Base-by-base conservation (phyloP, 2,888 invertebrate genomes). In the Catocala nupta region DNA sequence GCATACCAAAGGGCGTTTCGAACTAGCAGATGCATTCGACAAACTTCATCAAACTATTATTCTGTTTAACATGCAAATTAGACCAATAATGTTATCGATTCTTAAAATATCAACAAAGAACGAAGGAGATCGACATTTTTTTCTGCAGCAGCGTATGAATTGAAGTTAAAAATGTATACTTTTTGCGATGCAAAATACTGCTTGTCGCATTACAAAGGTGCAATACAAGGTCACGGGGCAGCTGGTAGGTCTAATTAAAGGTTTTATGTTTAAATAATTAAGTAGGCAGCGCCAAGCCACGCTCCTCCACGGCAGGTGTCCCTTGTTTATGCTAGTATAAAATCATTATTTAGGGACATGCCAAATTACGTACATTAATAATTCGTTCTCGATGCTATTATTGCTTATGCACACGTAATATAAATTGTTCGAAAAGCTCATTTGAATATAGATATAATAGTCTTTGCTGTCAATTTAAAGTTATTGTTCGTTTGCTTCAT, bases 211-310 rank as follows among this genome's bases (percentile, higher is more conserved):
- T 84, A 90, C 89, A 91, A 93, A 94, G 93, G 93, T 94, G 93
- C 89, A 85, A 68, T 81, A 78, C 93, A 92, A 93, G 93, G 93
- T 83, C 90, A 82, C 61, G 43, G 61, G 85, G 86, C 93, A 94
- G 92, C 89, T 93, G 93, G 66, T 71, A 55, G 59, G 79, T 88
- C 90, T 93, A 93, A 94, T 93, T 94, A 94, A 92, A 92, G 89
- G 91, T 90, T 93, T 93, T 92, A 92, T 90, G 89, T 87, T 90
- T 89, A 92, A 93, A 94, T 93, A 93, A 94, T 94, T 94, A 92
- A 93, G 85, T 90, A 86, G 86, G 83, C 63, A 68, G 84, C 69
- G 71, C 60, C 70, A 55, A 74, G 76, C 77, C 79, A 81, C 80
- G 82, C 81, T 74, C 78, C 70, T 70, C 75, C 77, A 73, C 60